Evolutionary conservation across 2,797 vertebrate species (phyloP).

Genomic region (Pipistrellus pipistrellus): DNA sequence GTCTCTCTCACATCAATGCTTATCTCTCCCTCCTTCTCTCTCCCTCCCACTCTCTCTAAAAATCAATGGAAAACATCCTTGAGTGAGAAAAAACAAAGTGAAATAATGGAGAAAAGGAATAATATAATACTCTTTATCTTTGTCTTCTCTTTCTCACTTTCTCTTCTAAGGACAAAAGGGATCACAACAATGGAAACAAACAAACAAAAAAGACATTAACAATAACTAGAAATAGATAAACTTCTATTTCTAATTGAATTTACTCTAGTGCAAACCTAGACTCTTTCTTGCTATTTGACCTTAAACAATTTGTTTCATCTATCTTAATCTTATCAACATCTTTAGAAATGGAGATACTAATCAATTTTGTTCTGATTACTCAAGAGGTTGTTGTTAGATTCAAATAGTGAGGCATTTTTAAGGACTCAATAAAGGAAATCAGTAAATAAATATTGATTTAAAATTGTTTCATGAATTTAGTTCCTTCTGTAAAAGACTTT

Average conservation of each 20-base stretch:
- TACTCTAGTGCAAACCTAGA: neutral
- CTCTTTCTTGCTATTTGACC: neutral
- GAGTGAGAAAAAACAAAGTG: no score
- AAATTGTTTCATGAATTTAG: constrained; percentile 23
- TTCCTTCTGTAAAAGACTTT: constrained; percentile 16
- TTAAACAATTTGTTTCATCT: neutral
- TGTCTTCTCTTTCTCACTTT: neutral
- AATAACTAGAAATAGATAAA: neutral
- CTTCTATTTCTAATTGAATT: neutral
- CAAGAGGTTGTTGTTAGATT: neutral
- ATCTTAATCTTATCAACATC: neutral
- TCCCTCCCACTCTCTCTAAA: no score
- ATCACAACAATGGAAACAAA: neutral
- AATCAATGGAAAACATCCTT: no score
- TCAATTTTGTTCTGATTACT: neutral
- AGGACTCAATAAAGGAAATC: neutral
- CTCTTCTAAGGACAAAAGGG: neutral
- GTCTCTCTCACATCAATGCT: no score
- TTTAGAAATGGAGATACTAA: neutral
- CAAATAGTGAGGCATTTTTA: constrained; percentile 22
- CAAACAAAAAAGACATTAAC: neutral
- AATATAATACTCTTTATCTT: neutral
- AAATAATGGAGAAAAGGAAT: neutral
- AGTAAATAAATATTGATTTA: constrained; percentile 50
- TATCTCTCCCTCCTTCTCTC: no score